Conservation (phyloP, 2,113 vertebrate species). For the Cyprinodon variegatus region DNA sequence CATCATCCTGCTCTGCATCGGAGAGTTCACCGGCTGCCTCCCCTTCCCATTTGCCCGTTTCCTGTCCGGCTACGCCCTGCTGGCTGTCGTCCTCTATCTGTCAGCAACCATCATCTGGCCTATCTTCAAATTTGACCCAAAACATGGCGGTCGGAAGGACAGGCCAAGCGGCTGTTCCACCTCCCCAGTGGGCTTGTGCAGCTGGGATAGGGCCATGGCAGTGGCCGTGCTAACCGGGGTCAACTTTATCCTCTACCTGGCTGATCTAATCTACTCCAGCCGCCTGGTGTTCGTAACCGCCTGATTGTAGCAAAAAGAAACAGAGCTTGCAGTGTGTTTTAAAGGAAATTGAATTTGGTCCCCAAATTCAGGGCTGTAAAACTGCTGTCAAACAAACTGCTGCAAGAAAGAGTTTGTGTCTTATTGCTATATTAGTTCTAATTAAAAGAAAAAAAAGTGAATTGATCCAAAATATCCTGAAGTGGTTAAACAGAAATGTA, state of each 20-base stretch:
- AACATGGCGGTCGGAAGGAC: constrained; percentile 33
- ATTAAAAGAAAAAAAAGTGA: background rate
- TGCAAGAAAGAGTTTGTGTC: constrained; percentile 6
- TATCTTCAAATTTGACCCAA: constrained; percentile 84
- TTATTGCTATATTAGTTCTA: background rate
- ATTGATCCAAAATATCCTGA: background rate
- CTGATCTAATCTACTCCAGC: constrained; percentile 86
- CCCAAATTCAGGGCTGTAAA: constrained; percentile 17
- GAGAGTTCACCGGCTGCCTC: constrained; percentile 85
- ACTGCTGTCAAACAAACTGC: constrained; percentile 11
- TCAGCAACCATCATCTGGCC: constrained; percentile 88
- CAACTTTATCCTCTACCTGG: constrained; percentile 88
- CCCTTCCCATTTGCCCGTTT: constrained; percentile 86
- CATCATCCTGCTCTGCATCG: constrained; percentile 86
- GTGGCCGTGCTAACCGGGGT: constrained; percentile 83
- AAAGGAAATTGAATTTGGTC: constrained; percentile 48
- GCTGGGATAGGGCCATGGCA: constrained; percentile 81
- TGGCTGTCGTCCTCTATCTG: constrained; percentile 85
- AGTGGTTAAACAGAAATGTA: rapidly evolving
- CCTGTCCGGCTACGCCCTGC: constrained; percentile 83
- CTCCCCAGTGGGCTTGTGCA: constrained; percentile 12
- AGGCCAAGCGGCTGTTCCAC: constrained; percentile 31
- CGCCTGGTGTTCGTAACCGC: constrained; percentile 84
- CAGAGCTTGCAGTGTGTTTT: constrained; percentile 25
- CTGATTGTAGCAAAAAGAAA: constrained; percentile 47